Base-by-base conservation (phyloP, 2,113 vertebrate genomes). In the Chionomys nivalis region DNA sequence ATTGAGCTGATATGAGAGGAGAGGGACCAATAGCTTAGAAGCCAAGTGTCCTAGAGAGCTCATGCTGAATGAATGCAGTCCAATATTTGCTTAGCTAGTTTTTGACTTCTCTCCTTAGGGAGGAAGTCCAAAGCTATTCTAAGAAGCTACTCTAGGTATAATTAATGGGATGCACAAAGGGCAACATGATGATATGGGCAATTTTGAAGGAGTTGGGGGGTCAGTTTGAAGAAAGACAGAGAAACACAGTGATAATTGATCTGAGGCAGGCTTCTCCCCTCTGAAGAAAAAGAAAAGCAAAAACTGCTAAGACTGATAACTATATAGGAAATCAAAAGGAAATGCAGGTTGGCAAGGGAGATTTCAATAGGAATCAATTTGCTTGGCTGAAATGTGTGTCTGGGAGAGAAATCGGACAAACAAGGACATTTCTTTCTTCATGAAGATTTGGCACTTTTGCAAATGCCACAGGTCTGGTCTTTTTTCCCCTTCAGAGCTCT, bases 1-100 rank as follows among this genome's bases (percentile, higher is more conserved):
- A 86, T 33, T 92, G 47, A 94, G 65, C 81, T 96, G 81, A 90
- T 42, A 24, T 63, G 85, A 91, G 39, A 96, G 89, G 36, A 95
- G n/a, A 93, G 6, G 55, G 42, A 28, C 49, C 85, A 90, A 63
- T 90, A 75, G 93, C 73, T 78, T 75, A 93, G 76, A 78, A 52
- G 31, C 33, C 66, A 87, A 87, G 31, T 93, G 89, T 93, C 47
- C 42, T 96, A 87, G 24, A 91, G 47, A 95, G 13, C 5, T 81
- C 24, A 66, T 33, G 39, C 36, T 78, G 72, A 86, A 66, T 90
- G 65, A 87, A 63, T 73, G 39, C n/a, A 26, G 8, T 63, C 19
- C 9, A 91, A 47, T 7, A 94, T n/a, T 93, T 77, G 17, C 11
- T 93, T 89, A 95, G 66, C 10, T 87, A 44, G 3, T 49, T 91